Percentiles rank a stretch among this genome's conserved stretches.
phyloP scores from a whole-genome alignment of 1,140 invertebrate genomes.

The Sycobia sp. region DNA sequence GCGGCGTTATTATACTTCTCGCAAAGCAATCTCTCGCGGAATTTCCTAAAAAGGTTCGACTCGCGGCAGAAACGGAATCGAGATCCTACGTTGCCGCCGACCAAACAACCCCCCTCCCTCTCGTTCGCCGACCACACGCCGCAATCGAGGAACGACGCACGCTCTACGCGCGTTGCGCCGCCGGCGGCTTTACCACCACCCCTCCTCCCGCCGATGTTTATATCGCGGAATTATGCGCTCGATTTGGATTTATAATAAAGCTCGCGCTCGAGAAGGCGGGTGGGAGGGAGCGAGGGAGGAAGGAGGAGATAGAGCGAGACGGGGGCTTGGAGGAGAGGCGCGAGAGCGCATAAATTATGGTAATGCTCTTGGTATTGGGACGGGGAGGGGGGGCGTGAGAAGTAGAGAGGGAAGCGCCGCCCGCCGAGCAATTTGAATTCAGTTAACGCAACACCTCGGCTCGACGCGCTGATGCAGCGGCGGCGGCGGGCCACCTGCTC shows the following conservation, averaged over 20 bases:
- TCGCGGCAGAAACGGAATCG: conserved; percentile 7
- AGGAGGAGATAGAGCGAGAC: no score
- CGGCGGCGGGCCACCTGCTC: conserved; percentile 49
- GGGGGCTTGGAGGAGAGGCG: no score
- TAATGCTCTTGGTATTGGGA: no score
- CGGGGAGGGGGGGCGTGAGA: no score
- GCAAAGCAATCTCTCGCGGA: conserved; percentile 31
- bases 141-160: no score
- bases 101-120: background rate
- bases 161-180: no score
- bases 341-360: conserved; percentile 60
- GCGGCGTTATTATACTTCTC: no score
- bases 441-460: conserved; percentile 55
- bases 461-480: background rate
- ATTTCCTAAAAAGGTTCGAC: conserved; percentile 21
- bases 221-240: conserved; percentile 50
- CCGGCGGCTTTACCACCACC: no score
- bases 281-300: no score
- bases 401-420: no score
- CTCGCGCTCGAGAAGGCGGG: no score
- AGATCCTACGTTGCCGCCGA: background rate
- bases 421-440: conserved; percentile 56
- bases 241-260: conserved; percentile 60
- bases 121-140: no score
- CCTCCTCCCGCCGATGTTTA: conserved; percentile 54